phyloP scores from a whole-genome alignment of 2,113 vertebrate species.

The Chaetops frenatus region DNA sequence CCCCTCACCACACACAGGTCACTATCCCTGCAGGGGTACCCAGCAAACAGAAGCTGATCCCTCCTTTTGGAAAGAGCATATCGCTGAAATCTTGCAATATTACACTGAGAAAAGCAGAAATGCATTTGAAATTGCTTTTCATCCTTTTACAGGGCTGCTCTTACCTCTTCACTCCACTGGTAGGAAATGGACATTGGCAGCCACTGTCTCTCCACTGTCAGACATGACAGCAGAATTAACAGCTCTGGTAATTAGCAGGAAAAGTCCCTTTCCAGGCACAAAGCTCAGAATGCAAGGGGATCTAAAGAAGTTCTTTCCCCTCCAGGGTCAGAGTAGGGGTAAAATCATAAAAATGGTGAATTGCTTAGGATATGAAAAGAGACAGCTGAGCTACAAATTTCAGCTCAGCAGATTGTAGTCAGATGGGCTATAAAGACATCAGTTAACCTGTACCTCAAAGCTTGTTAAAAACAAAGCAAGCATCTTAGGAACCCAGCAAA shows the following conservation, averaged over 20 bases:
- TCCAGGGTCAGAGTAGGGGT: not conserved
- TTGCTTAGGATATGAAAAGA: not conserved
- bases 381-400: conserved; percentile 7
- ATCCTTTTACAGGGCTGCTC: not conserved
- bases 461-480: conserved; percentile 6
- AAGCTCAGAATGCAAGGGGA: not conserved
- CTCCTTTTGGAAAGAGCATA: not conserved
- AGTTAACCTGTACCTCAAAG: not conserved
- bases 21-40: not conserved
- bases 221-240: conserved; percentile 27
- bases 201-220: not conserved
- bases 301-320: not conserved
- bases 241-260: conserved; percentile 18
- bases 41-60: not conserved
- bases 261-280: not conserved
- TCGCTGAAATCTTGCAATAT: not conserved
- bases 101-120: not conserved
- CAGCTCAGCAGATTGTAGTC: not conserved
- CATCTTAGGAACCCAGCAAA: not conserved
- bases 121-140: not conserved
- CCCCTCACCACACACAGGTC: not conserved
- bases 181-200: not conserved
- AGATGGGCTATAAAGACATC: not conserved
- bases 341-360: conserved; percentile 32
- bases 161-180: not conserved